Evolutionary conservation across 2,113 vertebrate species (phyloP), one percentile per base, ranked within the genome.

Genomic region (Melanerpes aurifrons): DNA sequence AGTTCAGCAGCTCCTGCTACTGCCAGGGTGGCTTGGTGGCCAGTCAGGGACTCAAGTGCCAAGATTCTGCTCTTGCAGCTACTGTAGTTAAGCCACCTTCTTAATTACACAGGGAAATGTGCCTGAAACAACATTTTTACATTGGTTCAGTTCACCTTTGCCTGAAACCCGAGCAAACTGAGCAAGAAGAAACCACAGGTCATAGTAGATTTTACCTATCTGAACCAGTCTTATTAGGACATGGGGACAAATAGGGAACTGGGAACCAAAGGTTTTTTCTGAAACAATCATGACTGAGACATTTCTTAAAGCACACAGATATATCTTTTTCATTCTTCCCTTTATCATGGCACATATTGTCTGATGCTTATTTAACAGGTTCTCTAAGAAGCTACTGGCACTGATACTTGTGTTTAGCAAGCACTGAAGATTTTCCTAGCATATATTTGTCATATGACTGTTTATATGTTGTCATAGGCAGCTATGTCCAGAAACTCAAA

Each of bases 101-200:
- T 74, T 90, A 92, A 84, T 87, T 92, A 73, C 13, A 5, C 19
- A 74, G 71, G 67, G 86, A 89, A 89, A 96, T 73, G 56, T 94
- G 63, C 87, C 85, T 70, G 56, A 91, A 96, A 89, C 80, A 29
- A 54, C 58, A 82, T 66, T 50, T 50, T 89, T 91, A 76, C 24
- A 32, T 37, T 54, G 68, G 68, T 79, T 90, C 77, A 82, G 63
- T 22, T 87, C 71, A 82, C 4, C 47, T 20, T 20, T n/a, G 67
- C 53, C 71, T 96, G 87, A 82, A 93, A 87, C 47, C 26, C 79
- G 70, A 56, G 77, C 22, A 69, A 85, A 94, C 40, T 56, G 24
- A n/a, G 8, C 35, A 79, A 87, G 71, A 76, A 53, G n/a, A 94
- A 85, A 82, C 70, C 75, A 73, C 12, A 48, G 43, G 26, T 87